Conservation (phyloP, 2,888 invertebrate species). For the Conistra vaccinii region DNA sequence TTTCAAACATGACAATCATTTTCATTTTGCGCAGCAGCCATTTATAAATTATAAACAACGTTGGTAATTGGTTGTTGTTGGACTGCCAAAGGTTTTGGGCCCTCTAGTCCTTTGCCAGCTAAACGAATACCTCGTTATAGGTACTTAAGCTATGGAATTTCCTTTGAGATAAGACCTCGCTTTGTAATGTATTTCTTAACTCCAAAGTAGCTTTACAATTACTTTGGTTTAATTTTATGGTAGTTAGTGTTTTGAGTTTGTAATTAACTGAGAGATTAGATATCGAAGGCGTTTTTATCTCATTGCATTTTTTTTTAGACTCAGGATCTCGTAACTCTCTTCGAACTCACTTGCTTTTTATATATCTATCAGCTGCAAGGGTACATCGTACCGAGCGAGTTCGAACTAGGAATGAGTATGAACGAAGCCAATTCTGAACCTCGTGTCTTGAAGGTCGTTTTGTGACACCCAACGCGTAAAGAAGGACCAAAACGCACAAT, state of each 20-base stretch:
- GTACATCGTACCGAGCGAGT: no score
- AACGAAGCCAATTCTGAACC: neutral
- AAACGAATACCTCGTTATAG: slow-evolving; percentile 63
- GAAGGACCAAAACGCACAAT: neutral
- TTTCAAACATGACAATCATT: slow-evolving; percentile 27
- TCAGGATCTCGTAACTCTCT: no score
- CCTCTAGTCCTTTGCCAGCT: slow-evolving; percentile 40
- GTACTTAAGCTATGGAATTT: slow-evolving; percentile 67
- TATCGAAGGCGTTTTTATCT: slow-evolving; percentile 12
- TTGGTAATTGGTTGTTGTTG: slow-evolving; percentile 51
- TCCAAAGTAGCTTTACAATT: slow-evolving; percentile 52
- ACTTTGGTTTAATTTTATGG: slow-evolving; percentile 50
- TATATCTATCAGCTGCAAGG: no score
- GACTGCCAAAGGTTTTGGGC: slow-evolving; percentile 53
- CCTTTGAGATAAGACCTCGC: slow-evolving; percentile 61
- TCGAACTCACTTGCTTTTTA: no score
- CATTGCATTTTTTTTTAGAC: neutral
- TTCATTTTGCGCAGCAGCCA: slow-evolving; percentile 15
- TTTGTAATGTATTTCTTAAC: slow-evolving; percentile 53
- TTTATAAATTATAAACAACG: slow-evolving; percentile 42
- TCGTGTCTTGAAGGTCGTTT: neutral
- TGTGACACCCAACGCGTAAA: neutral
- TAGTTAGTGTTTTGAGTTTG: slow-evolving; percentile 43
- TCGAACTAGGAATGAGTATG: no score
- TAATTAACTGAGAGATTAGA: slow-evolving; percentile 42